Evolutionary conservation across 2,888 invertebrate species (phyloP).

Genomic region (Lasioglossum pauxillum): DNA sequence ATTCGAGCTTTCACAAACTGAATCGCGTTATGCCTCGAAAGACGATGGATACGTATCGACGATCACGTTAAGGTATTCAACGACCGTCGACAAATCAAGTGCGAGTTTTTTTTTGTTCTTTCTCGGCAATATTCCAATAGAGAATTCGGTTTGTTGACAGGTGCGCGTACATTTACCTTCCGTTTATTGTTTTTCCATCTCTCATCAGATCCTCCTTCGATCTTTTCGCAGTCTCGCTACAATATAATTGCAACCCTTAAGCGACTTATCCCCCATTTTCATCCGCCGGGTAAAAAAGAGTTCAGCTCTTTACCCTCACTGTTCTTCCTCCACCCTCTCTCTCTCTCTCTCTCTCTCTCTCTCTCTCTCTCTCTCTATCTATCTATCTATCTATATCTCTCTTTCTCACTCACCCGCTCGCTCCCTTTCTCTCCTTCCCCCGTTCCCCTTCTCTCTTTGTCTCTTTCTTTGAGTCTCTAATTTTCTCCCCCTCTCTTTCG

Average conservation of each 20-base stretch:
- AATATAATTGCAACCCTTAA: conserved; percentile 50
- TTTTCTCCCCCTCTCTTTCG: conserved; percentile 39
- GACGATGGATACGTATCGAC: conserved; percentile 39
- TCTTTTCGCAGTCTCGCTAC: conserved; percentile 11
- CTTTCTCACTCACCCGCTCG: conserved; percentile 21
- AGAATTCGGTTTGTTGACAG: conserved; percentile 56
- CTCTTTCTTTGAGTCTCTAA: conserved; percentile 17
- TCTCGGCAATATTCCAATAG: conserved; percentile 20
- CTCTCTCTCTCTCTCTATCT: neutral
- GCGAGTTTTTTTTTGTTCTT: conserved; percentile 12
- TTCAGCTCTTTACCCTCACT: conserved; percentile 22
- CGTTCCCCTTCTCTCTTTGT: conserved; percentile 16
- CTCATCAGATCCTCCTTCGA: conserved; percentile 13
- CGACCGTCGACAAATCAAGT: conserved; percentile 7
- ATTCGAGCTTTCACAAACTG: conserved; percentile 35
- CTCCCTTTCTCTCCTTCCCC: conserved; percentile 30
- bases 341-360: neutral
- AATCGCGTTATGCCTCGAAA: conserved; percentile 56
- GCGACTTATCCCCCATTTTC: conserved; percentile 42
- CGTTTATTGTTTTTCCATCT: conserved; percentile 15
- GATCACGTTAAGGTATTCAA: conserved; percentile 39
- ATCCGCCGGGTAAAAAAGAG: conserved; percentile 43
- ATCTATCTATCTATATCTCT: neutral
- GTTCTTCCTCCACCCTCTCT: neutral
- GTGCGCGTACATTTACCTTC: conserved; percentile 39